Evolutionary conservation across 2,797 vertebrate species (phyloP).

Genomic region (Pantherophis vulpinus): DNA sequence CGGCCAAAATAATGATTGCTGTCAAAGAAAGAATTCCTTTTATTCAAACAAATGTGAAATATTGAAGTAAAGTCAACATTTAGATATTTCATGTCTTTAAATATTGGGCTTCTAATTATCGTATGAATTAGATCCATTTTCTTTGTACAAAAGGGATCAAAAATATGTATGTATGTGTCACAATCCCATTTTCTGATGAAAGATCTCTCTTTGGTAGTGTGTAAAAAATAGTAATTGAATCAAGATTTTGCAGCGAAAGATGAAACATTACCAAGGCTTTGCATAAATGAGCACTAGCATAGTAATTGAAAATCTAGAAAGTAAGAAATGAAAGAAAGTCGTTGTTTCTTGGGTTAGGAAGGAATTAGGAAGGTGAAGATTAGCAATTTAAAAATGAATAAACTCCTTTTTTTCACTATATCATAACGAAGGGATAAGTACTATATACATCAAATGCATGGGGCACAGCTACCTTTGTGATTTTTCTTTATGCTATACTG

Average conservation of each 20-base stretch:
- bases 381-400: background rate
- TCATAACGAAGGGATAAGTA: background rate
- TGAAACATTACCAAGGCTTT: background rate
- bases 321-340: background rate
- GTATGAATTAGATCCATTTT: constrained; percentile 46
- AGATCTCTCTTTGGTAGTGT: constrained; percentile 6
- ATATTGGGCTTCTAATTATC: constrained; percentile 30
- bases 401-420: background rate
- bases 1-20: constrained; percentile 52
- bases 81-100: constrained; percentile 34
- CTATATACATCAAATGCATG: background rate
- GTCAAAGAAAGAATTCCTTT: constrained; percentile 49
- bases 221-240: constrained; percentile 34
- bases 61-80: constrained; percentile 48
- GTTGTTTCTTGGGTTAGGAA: background rate
- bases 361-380: background rate
- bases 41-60: constrained; percentile 51
- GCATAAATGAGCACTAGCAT: constrained; percentile 4
- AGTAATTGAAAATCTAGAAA: constrained; percentile 6
- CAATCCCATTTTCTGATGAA: background rate
- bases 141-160: constrained; percentile 25
- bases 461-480: background rate
- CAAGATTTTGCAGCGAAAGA: constrained; percentile 26
- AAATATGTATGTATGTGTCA: constrained; percentile 23
- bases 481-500: background rate